Base-by-base conservation (phyloP, 2,888 invertebrate genomes). In the Amitus sp. region DNA sequence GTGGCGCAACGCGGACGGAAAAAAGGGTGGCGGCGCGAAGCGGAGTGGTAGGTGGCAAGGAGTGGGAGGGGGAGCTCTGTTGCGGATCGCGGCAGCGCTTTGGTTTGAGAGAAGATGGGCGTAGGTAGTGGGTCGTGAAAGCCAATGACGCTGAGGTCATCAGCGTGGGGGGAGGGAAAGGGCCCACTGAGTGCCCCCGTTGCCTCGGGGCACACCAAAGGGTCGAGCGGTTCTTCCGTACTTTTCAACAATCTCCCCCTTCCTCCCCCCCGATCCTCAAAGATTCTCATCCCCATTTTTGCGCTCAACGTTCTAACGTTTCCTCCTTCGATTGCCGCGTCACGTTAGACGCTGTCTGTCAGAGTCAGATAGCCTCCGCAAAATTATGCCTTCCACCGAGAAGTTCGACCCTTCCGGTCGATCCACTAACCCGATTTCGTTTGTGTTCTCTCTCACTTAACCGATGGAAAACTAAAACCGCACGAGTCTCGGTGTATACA, bases 381-480 rank as follows among this genome's bases (percentile, higher is more conserved):
- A 68, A 69, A 68, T 66, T 60, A 69, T 63, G 62, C 61, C 61
- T 52, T 46, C 30, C 18, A n/a, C 40, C 57, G 55, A 57, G 62
- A n/a, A n/a, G 59, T 68, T 65, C 62, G 63, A 65, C 64, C 67
- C 60, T 65, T 69, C 69, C 67, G 65, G 67, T 69, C 67, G 69
- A 65, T 69, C 69, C 65, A 69, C 63, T 69, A 66, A 63, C 69
- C 69, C 56, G 64, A 69, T 69, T 69, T 66, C 69, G 12, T 46
- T 49, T 63, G 69, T 64, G 67, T 69, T 69, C 69, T 68, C 69
- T 66, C 48, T 53, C 46, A 23, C 43, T 43, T 43, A 12, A 20
- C 43, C 1, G 19, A 43, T 27, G 27, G 30, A 30, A 20, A 47
- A 47, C 47, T 18, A 47, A 47, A 47, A 47, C 17, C 30, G 30